Evolutionary conservation across 2,888 invertebrate genomes (phyloP).

Genomic region (Glomeris marginata): DNA sequence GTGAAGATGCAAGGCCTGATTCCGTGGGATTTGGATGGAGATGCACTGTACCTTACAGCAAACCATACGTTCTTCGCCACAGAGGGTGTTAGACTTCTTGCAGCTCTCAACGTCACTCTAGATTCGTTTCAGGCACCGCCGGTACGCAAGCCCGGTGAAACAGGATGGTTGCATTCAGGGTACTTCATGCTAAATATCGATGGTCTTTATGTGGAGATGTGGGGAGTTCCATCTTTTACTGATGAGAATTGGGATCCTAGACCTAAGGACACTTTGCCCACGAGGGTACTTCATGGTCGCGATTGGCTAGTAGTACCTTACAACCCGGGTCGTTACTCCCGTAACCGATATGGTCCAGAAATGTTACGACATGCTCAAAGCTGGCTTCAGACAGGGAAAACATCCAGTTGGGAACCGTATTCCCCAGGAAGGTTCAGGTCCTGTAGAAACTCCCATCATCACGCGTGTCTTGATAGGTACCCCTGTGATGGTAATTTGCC

Average conservation of each 20-base stretch:
- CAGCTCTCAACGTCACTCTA: neutral
- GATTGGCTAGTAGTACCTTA: slow-evolving; percentile 23
- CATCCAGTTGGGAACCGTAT: slow-evolving; percentile 11
- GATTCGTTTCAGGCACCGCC: slow-evolving; percentile 1
- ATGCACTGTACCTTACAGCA: slow-evolving; percentile 20
- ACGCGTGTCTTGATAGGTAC: slow-evolving; percentile 25
- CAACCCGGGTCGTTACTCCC: slow-evolving; percentile 25
- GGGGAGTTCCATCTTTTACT: slow-evolving; percentile 23
- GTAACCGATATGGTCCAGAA: slow-evolving; percentile 25
- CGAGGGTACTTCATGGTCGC: slow-evolving; percentile 21
- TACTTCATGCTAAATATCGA: slow-evolving; percentile 18
- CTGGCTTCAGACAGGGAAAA: slow-evolving; percentile 25
- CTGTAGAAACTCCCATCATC: slow-evolving; percentile 21
- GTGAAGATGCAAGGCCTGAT: slow-evolving; percentile 25
- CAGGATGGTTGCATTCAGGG: slow-evolving; percentile 19
- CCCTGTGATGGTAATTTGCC: slow-evolving; percentile 22
- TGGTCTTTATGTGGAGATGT: slow-evolving; percentile 23
- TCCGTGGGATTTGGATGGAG: slow-evolving; percentile 28
- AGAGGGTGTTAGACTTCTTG: slow-evolving; percentile 12
- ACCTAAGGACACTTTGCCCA: slow-evolving; percentile 19
- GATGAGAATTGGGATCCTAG: slow-evolving; percentile 11
- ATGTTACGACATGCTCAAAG: slow-evolving; percentile 24
- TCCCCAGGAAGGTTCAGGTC: slow-evolving; percentile 19
- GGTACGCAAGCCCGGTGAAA: slow-evolving; percentile 8
- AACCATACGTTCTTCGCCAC: slow-evolving; percentile 19